A percentile compares a stretch with the other conserved stretches of the same genome.
Conservation (phyloP, 2,797 vertebrate genomes). For the Setipinna tenuifilis region DNA sequence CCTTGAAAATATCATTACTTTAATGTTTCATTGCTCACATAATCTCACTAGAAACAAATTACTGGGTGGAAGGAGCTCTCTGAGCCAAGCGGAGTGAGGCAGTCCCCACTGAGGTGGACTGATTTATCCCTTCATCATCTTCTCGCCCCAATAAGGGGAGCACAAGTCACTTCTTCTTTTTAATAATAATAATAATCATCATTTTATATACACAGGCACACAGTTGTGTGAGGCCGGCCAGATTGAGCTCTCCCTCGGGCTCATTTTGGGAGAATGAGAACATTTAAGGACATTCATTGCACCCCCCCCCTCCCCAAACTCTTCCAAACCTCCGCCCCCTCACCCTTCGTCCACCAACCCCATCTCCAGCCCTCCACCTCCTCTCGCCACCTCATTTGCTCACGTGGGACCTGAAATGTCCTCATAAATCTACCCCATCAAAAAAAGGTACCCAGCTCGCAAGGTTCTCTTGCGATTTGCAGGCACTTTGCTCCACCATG, state of each 20-base stretch:
- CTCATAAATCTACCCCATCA: not conserved
- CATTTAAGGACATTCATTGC: not conserved
- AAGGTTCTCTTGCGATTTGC: not conserved
- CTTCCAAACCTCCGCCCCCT: not conserved
- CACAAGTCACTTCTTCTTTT: not conserved
- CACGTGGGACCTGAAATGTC: not conserved
- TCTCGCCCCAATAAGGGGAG: not conserved
- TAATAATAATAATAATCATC: not conserved
- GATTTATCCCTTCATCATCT: not conserved
- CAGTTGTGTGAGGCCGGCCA: not conserved
- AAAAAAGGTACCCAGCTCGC: not conserved
- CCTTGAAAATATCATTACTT: constrained; percentile 16
- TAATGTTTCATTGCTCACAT: constrained; percentile 25
- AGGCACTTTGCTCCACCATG: not conserved
- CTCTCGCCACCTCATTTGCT: not conserved
- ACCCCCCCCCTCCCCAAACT: too few species aligned
- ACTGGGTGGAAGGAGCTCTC: not conserved
- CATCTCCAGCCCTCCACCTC: not conserved
- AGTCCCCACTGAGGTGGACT: not conserved
- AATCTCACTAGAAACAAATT: constrained; percentile 23
- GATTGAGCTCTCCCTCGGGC: constrained; percentile 12
- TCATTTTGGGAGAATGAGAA: constrained; percentile 41
- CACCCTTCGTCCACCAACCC: not conserved
- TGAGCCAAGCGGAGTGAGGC: not conserved
- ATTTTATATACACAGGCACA: constrained; percentile 10